Evolutionary conservation across 1,140 invertebrate genomes (phyloP), one percentile per base, ranked within the genome.

Genomic region (Tenebrio molitor): DNA sequence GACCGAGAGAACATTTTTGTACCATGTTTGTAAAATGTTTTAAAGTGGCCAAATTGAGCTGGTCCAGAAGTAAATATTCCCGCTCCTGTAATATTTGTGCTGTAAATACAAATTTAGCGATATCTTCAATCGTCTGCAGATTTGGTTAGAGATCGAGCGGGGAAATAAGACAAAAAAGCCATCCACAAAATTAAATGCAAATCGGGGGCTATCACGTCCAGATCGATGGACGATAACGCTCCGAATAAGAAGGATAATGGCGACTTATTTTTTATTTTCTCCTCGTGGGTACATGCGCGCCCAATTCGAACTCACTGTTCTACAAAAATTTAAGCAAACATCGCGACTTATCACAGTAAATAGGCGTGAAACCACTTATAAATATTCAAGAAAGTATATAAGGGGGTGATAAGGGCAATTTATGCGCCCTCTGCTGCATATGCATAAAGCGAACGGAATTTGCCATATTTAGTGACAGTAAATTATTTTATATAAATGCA

Each of bases 171-270:
- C 21, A 58, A 58, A 58, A 58, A 58, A 34, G 50, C 50, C 50
- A 58, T 58, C 50, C 1, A 58, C 50, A 25, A 58, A 58, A 58
- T 58, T 58, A 58, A 58, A 58, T 58, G 50, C 50, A 58, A 58
- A 58, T 58, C 50, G 12, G 21, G 15, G 7, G 21, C 50, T 25
- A 58, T 58, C 50, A 29, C 21, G 23, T 58, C 50, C 50, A 58
- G 50, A 58, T 58, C 21, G 19, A 58, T 29, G 50, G n/a, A 14
- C 50, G 50, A 58, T 58, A 58, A 25, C 50, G 7, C 29, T 58
- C 12, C n/a, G 14, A 29, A 29, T 6, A 58, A 58, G 50, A 58
- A 12, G 12, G 23, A 58, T 29, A 58, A 29, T 58, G 7, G 21
- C 17, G 19, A 4, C n/a, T 17, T 14, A 58, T 58, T 58, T 29